These are phyloP conservation scores for Willowsia nigromaculata DNA, from an alignment of 2,888 invertebrate genomes.

Conservation along the genomic window DNA sequence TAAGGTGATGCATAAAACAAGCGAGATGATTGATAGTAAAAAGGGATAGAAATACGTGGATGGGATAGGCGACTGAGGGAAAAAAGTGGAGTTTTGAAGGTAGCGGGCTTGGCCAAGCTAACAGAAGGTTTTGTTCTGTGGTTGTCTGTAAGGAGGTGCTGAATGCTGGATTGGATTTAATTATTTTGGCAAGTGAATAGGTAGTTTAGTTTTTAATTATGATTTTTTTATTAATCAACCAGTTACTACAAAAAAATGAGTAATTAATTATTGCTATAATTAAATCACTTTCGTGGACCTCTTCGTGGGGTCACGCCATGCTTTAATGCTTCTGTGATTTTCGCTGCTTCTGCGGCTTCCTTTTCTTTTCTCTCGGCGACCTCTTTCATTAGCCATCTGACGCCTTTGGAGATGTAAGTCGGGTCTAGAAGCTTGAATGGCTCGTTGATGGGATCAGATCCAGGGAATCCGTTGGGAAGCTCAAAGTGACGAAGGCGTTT, in stretches of 20 bases:
- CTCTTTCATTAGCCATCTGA: conserved; percentile 51
- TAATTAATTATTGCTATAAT: neutral
- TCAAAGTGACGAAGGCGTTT: conserved; percentile 85
- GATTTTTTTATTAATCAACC: too few species aligned
- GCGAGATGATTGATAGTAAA: too few species aligned
- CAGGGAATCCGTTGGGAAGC: conserved; percentile 83
- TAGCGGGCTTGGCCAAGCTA: neutral
- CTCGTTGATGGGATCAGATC: conserved; percentile 86
- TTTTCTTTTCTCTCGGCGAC: conserved; percentile 67
- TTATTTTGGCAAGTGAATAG: too few species aligned
- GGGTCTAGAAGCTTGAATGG: conserved; percentile 84
- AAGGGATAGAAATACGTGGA: neutral
- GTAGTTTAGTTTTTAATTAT: too few species aligned
- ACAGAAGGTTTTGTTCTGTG: neutral
- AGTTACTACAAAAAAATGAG: neutral
- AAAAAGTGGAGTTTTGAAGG: neutral
- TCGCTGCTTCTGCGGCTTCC: conserved; percentile 66
- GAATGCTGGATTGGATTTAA: too few species aligned
- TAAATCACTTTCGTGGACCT: neutral
- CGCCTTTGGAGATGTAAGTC: conserved; percentile 26
- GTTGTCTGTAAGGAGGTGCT: conserved; percentile 2
- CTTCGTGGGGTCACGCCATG: conserved; percentile 27
- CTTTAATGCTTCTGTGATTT: conserved; percentile 53
- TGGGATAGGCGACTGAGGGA: neutral
- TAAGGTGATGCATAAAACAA: too few species aligned